Base-by-base conservation (phyloP, 2,113 vertebrate species). In the Nycticebus coucang region DNA sequence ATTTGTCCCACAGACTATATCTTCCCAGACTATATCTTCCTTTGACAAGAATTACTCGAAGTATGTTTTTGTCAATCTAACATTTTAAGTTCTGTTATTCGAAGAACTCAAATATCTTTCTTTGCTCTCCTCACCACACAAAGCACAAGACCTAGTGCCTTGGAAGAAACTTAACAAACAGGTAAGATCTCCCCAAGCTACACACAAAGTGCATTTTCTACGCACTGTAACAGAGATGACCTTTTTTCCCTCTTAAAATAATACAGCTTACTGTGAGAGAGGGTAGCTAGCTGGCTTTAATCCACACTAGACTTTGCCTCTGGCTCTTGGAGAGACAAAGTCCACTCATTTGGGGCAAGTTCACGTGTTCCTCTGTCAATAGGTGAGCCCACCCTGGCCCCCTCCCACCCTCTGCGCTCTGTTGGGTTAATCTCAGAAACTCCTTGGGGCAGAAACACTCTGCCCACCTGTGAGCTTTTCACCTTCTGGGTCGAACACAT, bases 361-460 rank as follows among this genome's bases (percentile, higher is more conserved):
- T 26, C 66, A 59, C 7, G 0, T 14, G 22, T 55, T 64, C 24
- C 15, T 57, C 53, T 19, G 2, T 21, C 19, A 37, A 18, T 21
- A 72, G 17, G 30, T 55, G 14, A 10, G 7, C 21, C 10, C 11
- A 22, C 5, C 4, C 37, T 11, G 14, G 7, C 10, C 7, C 4
- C 13, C 9, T 24, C 53, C 35, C 22, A 1, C n/a, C 9, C 75
- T 30, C 35, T 0, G 5, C 7, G 9, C 24, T 28, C 0, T 14
- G 37, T 22, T 13, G 53, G 75, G 2, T 24, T 35, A 7, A 30
- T n/a, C 53, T 81, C 21, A 10, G 22, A 74, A 59, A 53, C 0
- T 2, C 11, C 2, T 5, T 2, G 1, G 22, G 13, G 18, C 24
- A 26, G 3, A 11, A 26, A 13, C 1, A 1, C 45, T 37, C 41